Conservation (phyloP, 2,888 invertebrate genomes). For the Nowickia ferox region DNA sequence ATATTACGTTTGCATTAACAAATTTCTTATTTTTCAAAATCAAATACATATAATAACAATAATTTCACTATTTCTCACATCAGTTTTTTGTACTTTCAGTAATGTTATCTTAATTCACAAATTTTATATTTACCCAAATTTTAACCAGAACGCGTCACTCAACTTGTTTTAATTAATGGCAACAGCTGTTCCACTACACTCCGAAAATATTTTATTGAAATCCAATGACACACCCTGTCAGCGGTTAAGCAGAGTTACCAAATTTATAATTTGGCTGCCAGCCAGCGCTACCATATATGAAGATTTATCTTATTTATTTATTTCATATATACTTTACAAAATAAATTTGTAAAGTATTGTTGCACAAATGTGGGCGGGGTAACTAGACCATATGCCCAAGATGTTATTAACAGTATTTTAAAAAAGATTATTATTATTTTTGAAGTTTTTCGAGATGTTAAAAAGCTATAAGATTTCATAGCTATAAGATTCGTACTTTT, state of each 20-base stretch:
- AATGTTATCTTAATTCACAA: not conserved
- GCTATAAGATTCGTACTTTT: too few relatives aligned
- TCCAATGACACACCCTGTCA: conserved; percentile 13
- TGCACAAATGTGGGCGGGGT: too few relatives aligned
- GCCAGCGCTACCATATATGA: not conserved
- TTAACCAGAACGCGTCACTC: not conserved
- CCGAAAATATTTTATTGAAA: not conserved
- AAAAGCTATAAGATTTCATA: too few relatives aligned
- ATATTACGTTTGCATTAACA: conserved; percentile 26
- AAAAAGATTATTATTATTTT: too few relatives aligned
- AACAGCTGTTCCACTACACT: conserved; percentile 23
- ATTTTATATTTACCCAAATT: not conserved
- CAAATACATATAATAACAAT: not conserved
- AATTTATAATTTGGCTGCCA: not conserved
- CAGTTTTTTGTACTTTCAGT: not conserved
- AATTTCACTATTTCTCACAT: not conserved
- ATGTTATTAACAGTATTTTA: too few relatives aligned
- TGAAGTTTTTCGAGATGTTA: not conserved
- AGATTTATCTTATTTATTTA: too few relatives aligned
- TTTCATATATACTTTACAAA: too few relatives aligned
- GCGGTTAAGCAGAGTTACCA: not conserved
- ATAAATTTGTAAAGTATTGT: too few relatives aligned
- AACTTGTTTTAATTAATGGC: conserved; percentile 18
- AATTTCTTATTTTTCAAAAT: not conserved
- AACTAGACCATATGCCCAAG: too few relatives aligned